Base-by-base conservation (phyloP, 2,888 invertebrate genomes). In the Formica aserva region DNA sequence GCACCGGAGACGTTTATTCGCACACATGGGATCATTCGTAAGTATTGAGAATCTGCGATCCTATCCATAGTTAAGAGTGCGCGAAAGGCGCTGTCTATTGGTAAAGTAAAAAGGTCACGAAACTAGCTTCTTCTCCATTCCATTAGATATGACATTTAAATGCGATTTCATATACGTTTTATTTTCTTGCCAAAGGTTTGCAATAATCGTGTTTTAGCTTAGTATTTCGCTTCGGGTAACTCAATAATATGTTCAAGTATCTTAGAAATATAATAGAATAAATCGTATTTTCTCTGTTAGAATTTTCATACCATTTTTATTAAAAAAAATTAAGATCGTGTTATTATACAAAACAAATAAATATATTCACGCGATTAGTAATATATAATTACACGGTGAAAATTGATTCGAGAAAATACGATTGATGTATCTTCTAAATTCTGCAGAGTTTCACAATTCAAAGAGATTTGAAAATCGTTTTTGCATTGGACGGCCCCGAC, bases 1-100 rank as follows among this genome's bases (percentile, higher is more conserved):
- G 84, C 67, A 62, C n/a, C 45, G 15, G 55, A 77, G 60, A 38
- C 85, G 62, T 84, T 85, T 71, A 57, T 71, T 32, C 77, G 65
- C 29, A 41, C 48, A 65, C 85, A 62, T 38, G 26, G 41, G 48
- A 66, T 78, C 72, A 45, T 82, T 67, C 67, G 62, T 71, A 41
- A 80, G 75, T 57, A 74, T 75, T 48, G 38, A 75, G 41, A 26
- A 74, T 35, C 45, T 77, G 52, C 52, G 57, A 69, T 83, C 66
- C 48, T 52, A 48, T 41, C 76, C n/a, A 32, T 15, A 52, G 57
- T 75, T 63, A 45, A 15, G 32, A 78, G 60, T 60, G 22, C 22
- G 18, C 18, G 60, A 71, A 29, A 22, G 35, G 11, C 48, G 29
- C n/a, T 32, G 35, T 66, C 22, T 32, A 18, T 11, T 60, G 32